Evolutionary conservation across 2,888 invertebrate genomes (phyloP).

Genomic region (Agrochola lota): DNA sequence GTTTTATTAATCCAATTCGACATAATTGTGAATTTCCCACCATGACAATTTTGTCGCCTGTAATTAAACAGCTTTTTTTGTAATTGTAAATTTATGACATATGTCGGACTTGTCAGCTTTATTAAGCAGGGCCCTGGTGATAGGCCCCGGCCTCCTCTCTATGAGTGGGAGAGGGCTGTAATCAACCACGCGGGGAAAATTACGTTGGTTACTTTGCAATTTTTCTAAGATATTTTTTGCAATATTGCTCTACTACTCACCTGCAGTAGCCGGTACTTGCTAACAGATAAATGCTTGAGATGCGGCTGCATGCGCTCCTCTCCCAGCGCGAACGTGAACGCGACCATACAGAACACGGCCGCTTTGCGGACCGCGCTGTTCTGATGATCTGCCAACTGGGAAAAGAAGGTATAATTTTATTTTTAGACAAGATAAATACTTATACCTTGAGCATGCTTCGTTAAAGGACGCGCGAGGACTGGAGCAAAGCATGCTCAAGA

Average conservation of each 20-base stretch:
- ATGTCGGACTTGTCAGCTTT: no score
- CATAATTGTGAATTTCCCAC: no score
- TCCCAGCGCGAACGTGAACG: constrained; percentile 96
- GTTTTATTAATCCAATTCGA: no score
- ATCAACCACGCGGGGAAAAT: neutral
- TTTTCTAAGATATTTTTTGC: neutral
- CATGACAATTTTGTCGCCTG: no score
- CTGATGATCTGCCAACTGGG: constrained; percentile 96
- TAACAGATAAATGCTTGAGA: constrained; percentile 95
- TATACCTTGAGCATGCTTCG: no score
- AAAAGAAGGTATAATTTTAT: no score
- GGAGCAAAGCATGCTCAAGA: no score
- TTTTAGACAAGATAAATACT: no score
- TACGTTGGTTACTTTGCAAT: neutral
- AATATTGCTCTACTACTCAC: constrained; percentile 64
- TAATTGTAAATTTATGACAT: no score
- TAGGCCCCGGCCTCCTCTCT: neutral
- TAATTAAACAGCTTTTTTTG: no score
- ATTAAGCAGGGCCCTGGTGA: no score
- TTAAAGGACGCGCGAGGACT: no score
- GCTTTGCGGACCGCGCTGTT: constrained; percentile 98
- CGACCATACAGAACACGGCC: constrained; percentile 99
- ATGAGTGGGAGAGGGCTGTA: neutral
- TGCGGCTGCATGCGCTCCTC: constrained; percentile 96
- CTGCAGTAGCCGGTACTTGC: constrained; percentile 96